These are phyloP conservation scores for Oxyura jamaicensis DNA, from an alignment of 2,113 vertebrate species.

Conservation along the genomic window DNA sequence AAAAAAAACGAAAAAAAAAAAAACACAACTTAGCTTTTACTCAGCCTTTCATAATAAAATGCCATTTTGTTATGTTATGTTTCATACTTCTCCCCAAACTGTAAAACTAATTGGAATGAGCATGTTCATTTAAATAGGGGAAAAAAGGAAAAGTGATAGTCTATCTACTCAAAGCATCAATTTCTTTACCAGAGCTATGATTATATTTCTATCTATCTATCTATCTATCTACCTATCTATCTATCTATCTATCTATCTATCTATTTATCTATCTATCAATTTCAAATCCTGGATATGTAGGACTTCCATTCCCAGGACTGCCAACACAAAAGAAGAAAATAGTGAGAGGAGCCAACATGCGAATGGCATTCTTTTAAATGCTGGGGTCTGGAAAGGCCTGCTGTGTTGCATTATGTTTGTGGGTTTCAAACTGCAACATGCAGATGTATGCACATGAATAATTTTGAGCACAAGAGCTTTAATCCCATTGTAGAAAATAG, in stretches of 20 bases:
- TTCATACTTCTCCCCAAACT: not conserved
- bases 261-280: not conserved
- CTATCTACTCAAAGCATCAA: not conserved
- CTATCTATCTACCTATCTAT: not conserved
- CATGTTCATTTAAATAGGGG: not conserved
- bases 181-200: not conserved
- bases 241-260: not conserved
- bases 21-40: not conserved
- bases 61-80: not conserved
- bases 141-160: not conserved
- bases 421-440: slow-evolving; percentile 29
- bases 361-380: slow-evolving; percentile 14
- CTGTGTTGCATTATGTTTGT: not conserved
- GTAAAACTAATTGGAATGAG: not conserved
- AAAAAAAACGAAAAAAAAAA: not conserved
- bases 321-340: slow-evolving; percentile 23
- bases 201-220: not conserved
- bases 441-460: slow-evolving; percentile 52
- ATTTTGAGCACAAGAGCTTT: slow-evolving; percentile 20
- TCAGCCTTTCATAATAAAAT: not conserved
- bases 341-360: not conserved
- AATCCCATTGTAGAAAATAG: slow-evolving; percentile 44
- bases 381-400: slow-evolving; percentile 5
- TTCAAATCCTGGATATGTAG: not conserved
- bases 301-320: not conserved